Evolutionary conservation across 2,888 invertebrate species (phyloP).

Genomic region (Embidobia sp.): DNA sequence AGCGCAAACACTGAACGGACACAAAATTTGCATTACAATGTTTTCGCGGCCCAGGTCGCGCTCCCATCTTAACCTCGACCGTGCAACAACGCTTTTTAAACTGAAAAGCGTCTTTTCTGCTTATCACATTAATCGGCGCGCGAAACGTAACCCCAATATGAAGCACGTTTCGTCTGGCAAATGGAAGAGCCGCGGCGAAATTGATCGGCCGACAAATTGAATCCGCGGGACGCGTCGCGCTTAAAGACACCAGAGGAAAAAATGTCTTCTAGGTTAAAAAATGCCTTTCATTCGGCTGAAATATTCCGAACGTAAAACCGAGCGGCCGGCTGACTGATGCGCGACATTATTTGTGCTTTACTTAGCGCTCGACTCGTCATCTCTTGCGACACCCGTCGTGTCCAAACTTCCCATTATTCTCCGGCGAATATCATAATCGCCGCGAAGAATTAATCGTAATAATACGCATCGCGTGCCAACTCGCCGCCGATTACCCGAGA

Average conservation of each 20-base stretch:
- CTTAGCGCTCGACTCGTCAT: slow-evolving; percentile 23
- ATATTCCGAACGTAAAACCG: slow-evolving; percentile 17
- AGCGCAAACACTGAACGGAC: too few relatives aligned
- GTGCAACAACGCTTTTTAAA: too few relatives aligned
- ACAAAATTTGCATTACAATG: too few relatives aligned
- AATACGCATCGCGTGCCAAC: neutral
- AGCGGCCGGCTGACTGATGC: slow-evolving; percentile 24
- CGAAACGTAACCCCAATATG: too few relatives aligned
- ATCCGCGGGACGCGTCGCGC: slow-evolving; percentile 9
- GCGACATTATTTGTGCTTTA: slow-evolving; percentile 34
- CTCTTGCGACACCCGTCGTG: slow-evolving; percentile 31
- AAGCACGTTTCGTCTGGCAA: slow-evolving; percentile 31
- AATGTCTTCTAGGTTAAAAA: slow-evolving; percentile 13
- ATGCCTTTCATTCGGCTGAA: slow-evolving; percentile 22
- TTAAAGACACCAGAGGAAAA: slow-evolving; percentile 17
- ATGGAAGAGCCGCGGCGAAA: slow-evolving; percentile 15
- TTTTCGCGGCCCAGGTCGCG: too few relatives aligned
- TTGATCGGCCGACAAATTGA: slow-evolving; percentile 28
- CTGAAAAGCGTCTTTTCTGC: too few relatives aligned
- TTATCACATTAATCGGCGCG: too few relatives aligned
- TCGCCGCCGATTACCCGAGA: neutral
- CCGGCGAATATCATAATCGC: slow-evolving; percentile 27
- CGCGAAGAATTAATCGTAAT: neutral
- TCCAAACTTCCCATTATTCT: slow-evolving; percentile 15
- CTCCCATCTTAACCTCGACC: too few relatives aligned